Conservation (phyloP, 2,113 vertebrate species). For the Picathartes gymnocephalus region DNA sequence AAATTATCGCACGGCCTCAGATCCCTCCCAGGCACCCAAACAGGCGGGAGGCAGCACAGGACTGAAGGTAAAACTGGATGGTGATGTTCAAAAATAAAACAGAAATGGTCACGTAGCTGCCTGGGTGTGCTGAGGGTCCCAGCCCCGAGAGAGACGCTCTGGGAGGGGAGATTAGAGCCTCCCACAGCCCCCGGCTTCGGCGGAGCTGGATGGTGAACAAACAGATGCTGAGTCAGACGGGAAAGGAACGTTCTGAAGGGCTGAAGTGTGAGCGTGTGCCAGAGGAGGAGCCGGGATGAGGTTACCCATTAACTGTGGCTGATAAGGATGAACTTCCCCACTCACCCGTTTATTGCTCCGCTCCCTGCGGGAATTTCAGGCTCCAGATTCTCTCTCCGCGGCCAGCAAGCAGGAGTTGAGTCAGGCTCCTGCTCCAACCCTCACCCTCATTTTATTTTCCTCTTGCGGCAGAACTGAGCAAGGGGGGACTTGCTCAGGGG, state of each 20-base stretch:
- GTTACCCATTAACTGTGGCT: not conserved
- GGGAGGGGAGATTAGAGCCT: not conserved
- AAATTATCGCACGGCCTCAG: rapidly evolving
- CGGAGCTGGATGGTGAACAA: rapidly evolving
- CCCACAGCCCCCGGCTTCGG: rapidly evolving
- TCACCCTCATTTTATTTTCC: rapidly evolving
- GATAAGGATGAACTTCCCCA: not conserved
- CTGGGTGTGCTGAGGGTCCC: rapidly evolving
- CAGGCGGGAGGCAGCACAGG: rapidly evolving
- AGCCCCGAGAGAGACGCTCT: not conserved
- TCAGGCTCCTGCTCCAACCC: not conserved
- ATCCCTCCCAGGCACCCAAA: not conserved
- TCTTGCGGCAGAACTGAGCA: not conserved
- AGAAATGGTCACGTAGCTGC: rapidly evolving
- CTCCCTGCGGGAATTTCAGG: not conserved
- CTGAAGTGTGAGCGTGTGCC: not conserved
- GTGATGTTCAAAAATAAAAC: not conserved
- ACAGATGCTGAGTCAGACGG: rapidly evolving
- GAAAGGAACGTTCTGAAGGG: rapidly evolving
- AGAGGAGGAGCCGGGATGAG: rapidly evolving
- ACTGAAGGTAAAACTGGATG: not conserved
- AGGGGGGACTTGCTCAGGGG: too few relatives aligned
- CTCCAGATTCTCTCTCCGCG: not conserved
- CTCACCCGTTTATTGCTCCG: rapidly evolving
- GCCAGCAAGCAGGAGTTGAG: rapidly evolving